These are phyloP conservation scores for Pseudobourletiella spinata DNA, from an alignment of 1,140 invertebrate genomes.

Conservation along the genomic window DNA sequence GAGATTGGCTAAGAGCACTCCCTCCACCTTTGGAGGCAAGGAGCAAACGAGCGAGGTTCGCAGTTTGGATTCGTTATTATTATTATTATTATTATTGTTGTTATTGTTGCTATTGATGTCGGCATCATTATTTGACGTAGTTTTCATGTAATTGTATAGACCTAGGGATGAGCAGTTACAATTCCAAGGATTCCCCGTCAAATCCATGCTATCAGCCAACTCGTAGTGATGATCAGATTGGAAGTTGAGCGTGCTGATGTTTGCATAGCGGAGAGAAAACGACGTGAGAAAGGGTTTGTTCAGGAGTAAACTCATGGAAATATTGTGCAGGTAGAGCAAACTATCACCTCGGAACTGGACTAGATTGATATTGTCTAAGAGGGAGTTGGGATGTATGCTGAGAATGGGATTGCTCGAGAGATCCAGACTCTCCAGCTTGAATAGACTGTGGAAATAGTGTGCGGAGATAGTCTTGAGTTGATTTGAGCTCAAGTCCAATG, in stretches of 20 bases:
- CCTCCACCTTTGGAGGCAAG: not conserved
- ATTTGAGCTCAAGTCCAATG: not conserved
- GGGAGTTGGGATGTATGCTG: no score
- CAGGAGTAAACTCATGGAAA: not conserved
- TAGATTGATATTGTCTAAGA: constrained; percentile 3
- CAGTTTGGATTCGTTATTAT: not conserved
- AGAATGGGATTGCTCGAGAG: not conserved
- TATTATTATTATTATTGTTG: not conserved
- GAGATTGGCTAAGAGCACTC: not conserved
- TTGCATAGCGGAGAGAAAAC: not conserved
- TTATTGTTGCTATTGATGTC: not conserved
- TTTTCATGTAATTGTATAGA: not conserved
- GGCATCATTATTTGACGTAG: not conserved
- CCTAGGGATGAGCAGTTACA: not conserved
- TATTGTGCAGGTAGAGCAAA: not conserved
- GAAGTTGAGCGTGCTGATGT: not conserved
- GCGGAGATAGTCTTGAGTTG: not conserved
- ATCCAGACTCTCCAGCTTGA: not conserved
- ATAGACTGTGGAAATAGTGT: not conserved
- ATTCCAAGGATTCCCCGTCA: constrained; percentile 1
- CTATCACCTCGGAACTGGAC: not conserved
- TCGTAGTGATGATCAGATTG: not conserved
- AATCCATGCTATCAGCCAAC: not conserved
- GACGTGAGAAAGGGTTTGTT: constrained; percentile 1
- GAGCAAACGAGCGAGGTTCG: not conserved